Conservation (phyloP, 2,113 vertebrate species). For the Solea solea region DNA sequence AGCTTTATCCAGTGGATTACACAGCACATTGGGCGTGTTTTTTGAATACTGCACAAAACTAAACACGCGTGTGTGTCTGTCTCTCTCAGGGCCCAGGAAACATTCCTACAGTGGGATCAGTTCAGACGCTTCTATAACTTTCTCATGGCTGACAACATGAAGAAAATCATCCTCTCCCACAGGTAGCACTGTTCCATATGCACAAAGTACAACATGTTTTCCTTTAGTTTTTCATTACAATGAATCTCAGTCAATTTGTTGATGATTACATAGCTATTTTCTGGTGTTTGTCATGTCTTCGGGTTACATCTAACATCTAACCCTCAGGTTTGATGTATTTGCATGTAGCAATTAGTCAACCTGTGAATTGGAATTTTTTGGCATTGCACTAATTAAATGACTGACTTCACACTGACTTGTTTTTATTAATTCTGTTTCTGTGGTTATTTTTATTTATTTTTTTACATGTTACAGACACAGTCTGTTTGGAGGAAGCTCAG, state of each 20-base stretch:
- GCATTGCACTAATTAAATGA: too few relatives aligned
- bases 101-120: slow-evolving; percentile 98
- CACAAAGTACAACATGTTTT: not conserved
- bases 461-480: slow-evolving; percentile 81
- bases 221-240: not conserved
- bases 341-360: too few relatives aligned
- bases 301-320: too few relatives aligned
- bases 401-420: too few relatives aligned
- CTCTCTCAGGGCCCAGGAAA: slow-evolving; percentile 91
- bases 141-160: slow-evolving; percentile 99
- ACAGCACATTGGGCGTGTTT: slow-evolving; percentile 40
- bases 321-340: too few relatives aligned
- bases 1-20: slow-evolving; percentile 67
- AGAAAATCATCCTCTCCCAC: slow-evolving; percentile 98
- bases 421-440: not conserved
- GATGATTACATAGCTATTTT: not conserved
- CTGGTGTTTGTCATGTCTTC: not conserved
- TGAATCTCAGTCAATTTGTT: not conserved
- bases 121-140: slow-evolving; percentile 98
- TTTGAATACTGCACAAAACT: slow-evolving; percentile 53
- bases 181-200: slow-evolving; percentile 79
- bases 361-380: too few relatives aligned
- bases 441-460: not conserved
- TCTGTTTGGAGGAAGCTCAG: slow-evolving; percentile 86
- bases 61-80: slow-evolving; percentile 40